Conservation (phyloP, 2,113 vertebrate genomes). For the Jaculus jaculus region DNA sequence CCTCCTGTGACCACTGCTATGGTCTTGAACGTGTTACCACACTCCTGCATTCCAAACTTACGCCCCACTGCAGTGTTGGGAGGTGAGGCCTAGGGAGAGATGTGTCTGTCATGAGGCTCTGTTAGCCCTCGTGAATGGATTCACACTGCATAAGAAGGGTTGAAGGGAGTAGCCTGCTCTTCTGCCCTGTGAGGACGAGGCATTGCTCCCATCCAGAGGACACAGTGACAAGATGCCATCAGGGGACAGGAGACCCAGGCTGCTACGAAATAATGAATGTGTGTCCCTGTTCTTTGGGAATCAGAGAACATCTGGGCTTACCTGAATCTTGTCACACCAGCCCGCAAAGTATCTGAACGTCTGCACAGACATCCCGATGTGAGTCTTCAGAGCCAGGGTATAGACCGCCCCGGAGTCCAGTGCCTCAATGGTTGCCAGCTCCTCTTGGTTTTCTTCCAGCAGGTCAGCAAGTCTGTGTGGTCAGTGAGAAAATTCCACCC, state of each 20-base stretch:
- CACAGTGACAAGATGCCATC: not conserved
- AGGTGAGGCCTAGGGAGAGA: not conserved
- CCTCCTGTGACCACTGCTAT: not conserved
- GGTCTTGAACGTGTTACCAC: not conserved
- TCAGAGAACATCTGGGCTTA: slow-evolving; percentile 55
- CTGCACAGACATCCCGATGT: slow-evolving; percentile 91
- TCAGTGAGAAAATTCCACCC: not conserved
- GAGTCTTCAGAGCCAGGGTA: slow-evolving; percentile 91
- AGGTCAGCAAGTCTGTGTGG: slow-evolving; percentile 89
- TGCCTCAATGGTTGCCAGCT: slow-evolving; percentile 89
- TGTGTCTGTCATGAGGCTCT: too few relatives aligned
- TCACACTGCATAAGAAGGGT: not conserved
- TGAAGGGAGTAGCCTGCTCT: not conserved
- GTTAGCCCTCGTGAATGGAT: not conserved
- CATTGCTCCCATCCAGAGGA: too few relatives aligned
- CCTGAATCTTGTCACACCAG: slow-evolving; percentile 93
- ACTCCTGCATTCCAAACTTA: not conserved
- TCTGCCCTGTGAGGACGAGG: not conserved
- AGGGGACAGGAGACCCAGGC: not conserved
- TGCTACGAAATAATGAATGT: not conserved
- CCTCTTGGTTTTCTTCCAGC: slow-evolving; percentile 90
- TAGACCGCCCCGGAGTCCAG: slow-evolving; percentile 91
- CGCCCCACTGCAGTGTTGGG: not conserved
- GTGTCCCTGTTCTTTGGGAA: not conserved
- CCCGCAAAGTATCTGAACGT: slow-evolving; percentile 91